Evolutionary conservation across 2,113 vertebrate genomes (phyloP), one percentile per base, ranked within the genome.

Genomic region (Chauna torquata): DNA sequence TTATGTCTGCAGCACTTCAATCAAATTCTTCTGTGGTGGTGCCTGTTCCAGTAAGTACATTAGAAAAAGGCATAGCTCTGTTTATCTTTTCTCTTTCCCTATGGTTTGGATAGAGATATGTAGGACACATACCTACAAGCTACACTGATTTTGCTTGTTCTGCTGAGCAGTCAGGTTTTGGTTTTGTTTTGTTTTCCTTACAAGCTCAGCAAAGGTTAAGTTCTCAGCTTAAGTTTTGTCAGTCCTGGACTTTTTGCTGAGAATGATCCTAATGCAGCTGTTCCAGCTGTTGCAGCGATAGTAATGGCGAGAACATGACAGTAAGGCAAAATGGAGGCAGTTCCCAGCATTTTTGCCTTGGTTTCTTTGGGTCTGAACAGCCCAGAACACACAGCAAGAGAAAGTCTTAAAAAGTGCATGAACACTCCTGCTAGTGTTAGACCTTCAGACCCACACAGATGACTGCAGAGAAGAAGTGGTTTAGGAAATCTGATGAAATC

Each of bases 41-140:
- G 42, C 97, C 98, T 81, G 87, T 98, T 64, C 98, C 96, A 6
- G 99, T 99, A 86, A 99, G 99, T 92, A 59, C 11, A 8, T 38
- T 40, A 13, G 22, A 86, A 80, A 58, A 22, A 47, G 25, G 6
- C 36, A 38, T 42, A 62, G 38, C 27, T 88, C 27, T 80, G 34
- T 23, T 20, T 78, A 38, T n/a, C n/a, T 72, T 62, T 70, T 68
- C 84, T 61, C 27, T 94, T 85, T 76, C 72, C 76, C 30, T n/a
- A 13, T 61, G 23, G 54, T 85, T 82, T 74, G 36, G 14, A 42
- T 61, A 25, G 55, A 84, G 19, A 70, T 75, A 69, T 16, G 24
- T 32, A 66, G 71, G 44, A 70, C 42, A 65, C 9, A 5, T 28
- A 45, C 17, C 34, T 76, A 40, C 18, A 89, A 75, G 16, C 7